A percentile compares a stretch with the other conserved stretches of the same genome.
These are phyloP conservation scores for Diachrysia chrysitis DNA, from an alignment of 2,888 invertebrate genomes.

Conservation along the genomic window DNA sequence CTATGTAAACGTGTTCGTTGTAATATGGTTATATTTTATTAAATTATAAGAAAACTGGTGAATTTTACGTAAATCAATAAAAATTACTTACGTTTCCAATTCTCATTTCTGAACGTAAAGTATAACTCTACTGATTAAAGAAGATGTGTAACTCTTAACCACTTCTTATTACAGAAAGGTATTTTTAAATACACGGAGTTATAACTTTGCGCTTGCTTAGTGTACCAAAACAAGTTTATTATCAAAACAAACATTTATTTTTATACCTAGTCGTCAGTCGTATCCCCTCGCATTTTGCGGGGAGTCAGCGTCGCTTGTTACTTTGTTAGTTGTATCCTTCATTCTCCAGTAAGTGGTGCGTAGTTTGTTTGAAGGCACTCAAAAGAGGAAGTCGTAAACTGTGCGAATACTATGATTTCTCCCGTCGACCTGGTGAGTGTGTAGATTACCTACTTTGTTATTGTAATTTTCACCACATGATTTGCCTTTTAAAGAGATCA, in stretches of 20 bases:
- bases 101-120: constrained; percentile 38
- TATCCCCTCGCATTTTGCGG: constrained; percentile 42
- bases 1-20: too few species aligned
- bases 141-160: neutral
- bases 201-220: constrained; percentile 44
- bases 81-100: neutral
- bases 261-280: constrained; percentile 33
- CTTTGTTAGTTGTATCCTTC: constrained; percentile 18
- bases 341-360: constrained; percentile 48
- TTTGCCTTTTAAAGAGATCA: constrained; percentile 25
- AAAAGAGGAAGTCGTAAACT: constrained; percentile 30
- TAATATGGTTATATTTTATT: neutral
- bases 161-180: neutral
- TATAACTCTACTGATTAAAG: constrained; percentile 33
- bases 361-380: constrained; percentile 44
- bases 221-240: constrained; percentile 49
- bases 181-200: constrained; percentile 25
- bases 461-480: neutral
- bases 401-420: constrained; percentile 59
- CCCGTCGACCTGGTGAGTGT: constrained; percentile 62
- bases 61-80: neutral
- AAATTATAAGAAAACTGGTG: neutral
- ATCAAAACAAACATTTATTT: constrained; percentile 64
- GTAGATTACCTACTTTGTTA: constrained; percentile 18
- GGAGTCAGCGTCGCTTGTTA: constrained; percentile 42